phyloP scores from a whole-genome alignment of 2,113 vertebrate genomes.

The Clinocottus analis region DNA sequence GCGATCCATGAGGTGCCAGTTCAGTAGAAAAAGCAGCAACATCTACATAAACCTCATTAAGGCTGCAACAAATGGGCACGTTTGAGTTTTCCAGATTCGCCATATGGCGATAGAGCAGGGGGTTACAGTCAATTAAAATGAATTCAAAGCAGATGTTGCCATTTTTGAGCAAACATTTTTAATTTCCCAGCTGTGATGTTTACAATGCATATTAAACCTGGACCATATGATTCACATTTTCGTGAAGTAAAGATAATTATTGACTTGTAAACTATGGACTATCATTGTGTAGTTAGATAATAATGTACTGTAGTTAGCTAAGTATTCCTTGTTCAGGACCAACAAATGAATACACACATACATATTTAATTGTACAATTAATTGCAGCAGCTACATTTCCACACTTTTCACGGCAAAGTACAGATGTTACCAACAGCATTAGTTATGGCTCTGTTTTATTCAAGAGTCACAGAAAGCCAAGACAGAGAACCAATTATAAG shows the following conservation, averaged over 20 bases:
- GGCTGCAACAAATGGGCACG: conserved; percentile 71
- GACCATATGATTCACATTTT: no score
- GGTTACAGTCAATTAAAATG: neutral
- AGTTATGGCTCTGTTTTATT: no score
- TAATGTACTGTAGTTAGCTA: neutral
- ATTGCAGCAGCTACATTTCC: neutral
- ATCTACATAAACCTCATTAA: conserved; percentile 92
- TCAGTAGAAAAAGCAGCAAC: conserved; percentile 90
- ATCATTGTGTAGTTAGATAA: neutral
- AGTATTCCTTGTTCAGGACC: neutral
- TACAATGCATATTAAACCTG: neutral
- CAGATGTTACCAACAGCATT: no score
- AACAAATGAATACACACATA: neutral
- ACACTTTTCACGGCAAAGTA: no score
- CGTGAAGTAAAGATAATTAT: neutral
- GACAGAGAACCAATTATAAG: no score
- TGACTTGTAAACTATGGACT: neutral
- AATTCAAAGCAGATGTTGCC: neutral
- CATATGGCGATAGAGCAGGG: no score
- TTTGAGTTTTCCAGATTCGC: neutral
- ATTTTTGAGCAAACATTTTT: neutral
- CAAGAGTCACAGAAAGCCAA: no score
- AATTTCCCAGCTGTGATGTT: neutral
- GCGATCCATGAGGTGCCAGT: conserved; percentile 87
- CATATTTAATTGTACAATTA: neutral